Evolutionary conservation across 2,888 invertebrate genomes (phyloP).

Genomic region (Pammene aurita): DNA sequence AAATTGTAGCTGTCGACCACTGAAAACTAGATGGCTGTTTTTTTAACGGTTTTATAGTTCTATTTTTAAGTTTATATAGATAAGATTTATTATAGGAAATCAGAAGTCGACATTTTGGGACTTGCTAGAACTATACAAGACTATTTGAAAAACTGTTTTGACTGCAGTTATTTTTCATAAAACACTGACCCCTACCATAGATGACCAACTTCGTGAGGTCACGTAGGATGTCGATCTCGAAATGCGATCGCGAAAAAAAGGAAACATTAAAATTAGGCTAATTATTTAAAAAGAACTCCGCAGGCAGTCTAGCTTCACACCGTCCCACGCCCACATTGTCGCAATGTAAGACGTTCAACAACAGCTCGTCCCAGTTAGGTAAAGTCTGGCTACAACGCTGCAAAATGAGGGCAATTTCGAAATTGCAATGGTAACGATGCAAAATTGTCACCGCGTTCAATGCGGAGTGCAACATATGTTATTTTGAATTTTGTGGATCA

Average conservation of each 20-base stretch:
- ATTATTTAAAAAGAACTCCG: not conserved
- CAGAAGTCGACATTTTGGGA: no score
- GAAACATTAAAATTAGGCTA: no score
- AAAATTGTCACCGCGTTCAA: constrained; percentile 34
- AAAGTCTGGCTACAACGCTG: constrained; percentile 11
- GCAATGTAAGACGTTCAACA: constrained; percentile 13
- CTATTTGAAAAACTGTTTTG: no score
- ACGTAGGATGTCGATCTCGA: no score
- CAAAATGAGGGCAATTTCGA: constrained; percentile 32
- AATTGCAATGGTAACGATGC: constrained; percentile 38
- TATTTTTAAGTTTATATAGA: no score
- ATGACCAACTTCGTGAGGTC: no score
- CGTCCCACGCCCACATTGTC: constrained; percentile 16
- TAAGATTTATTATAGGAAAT: no score
- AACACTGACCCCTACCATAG: no score
- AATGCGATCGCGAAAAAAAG: no score
- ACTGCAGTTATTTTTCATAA: no score
- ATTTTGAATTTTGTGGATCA: constrained; percentile 34
- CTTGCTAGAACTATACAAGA: no score
- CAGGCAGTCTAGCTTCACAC: not conserved
- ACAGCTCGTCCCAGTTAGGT: constrained; percentile 18
- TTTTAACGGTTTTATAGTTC: no score
- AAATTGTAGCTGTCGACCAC: not conserved
- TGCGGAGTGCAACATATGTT: constrained; percentile 26
- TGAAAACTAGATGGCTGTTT: not conserved